phyloP scores from a whole-genome alignment of 2,888 invertebrate genomes.

The Caprella mutica region DNA sequence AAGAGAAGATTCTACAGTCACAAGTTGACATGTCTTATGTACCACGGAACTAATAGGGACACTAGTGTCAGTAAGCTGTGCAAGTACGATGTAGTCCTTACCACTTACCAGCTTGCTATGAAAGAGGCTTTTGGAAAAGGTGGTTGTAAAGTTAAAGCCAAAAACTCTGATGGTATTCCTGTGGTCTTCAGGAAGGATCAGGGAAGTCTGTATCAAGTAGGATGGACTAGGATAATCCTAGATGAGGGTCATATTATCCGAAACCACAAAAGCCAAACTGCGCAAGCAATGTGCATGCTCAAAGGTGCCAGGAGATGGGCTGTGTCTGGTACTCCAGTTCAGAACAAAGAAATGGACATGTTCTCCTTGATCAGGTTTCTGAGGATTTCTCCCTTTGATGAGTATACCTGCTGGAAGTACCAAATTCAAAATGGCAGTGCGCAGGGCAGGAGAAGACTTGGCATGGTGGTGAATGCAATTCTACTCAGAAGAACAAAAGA shows the following conservation, averaged over 20 bases:
- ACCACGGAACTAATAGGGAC: slow-evolving; percentile 67
- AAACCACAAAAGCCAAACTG: slow-evolving; percentile 68
- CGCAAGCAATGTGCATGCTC: slow-evolving; percentile 57
- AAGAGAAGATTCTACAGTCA: slow-evolving; percentile 50
- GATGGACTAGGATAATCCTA: slow-evolving; percentile 74
- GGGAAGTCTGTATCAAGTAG: slow-evolving; percentile 53
- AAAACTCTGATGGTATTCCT: slow-evolving; percentile 18
- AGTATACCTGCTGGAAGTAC: slow-evolving; percentile 57
- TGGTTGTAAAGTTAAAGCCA: slow-evolving; percentile 8
- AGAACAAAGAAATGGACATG: slow-evolving; percentile 71
- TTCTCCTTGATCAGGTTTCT: slow-evolving; percentile 55
- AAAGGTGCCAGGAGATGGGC: slow-evolving; percentile 60
- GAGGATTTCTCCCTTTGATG: slow-evolving; percentile 76
- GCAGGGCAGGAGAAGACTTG: slow-evolving; percentile 61
- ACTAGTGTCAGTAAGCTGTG: slow-evolving; percentile 48
- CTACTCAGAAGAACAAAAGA: slow-evolving; percentile 78
- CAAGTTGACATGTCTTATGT: slow-evolving; percentile 53
- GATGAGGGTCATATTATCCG: slow-evolving; percentile 90
- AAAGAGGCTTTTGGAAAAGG: slow-evolving; percentile 39
- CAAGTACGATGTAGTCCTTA: slow-evolving; percentile 67
- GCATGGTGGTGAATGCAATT: slow-evolving; percentile 68
- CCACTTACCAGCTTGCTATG: slow-evolving; percentile 65
- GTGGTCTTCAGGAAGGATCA: slow-evolving; percentile 21
- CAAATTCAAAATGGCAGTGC: slow-evolving; percentile 77
- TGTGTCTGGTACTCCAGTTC: slow-evolving; percentile 88